phyloP scores from a whole-genome alignment of 2,888 invertebrate species.

The Euproctis similis region DNA sequence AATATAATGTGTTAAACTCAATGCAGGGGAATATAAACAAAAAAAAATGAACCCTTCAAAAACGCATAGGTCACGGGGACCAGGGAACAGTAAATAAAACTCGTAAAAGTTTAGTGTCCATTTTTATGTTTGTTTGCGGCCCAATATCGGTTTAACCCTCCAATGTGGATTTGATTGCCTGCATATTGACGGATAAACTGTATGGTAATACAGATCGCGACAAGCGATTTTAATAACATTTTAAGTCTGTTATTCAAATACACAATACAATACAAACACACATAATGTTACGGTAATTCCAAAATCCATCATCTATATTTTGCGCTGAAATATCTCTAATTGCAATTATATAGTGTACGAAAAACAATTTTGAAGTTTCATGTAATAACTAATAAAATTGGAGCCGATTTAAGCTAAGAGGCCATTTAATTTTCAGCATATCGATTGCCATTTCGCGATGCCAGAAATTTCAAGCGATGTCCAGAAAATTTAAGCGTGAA shows the following conservation, averaged over 20 bases:
- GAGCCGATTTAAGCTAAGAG: too few relatives aligned
- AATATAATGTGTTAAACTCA: too few relatives aligned
- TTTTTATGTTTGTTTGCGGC: slow-evolving; percentile 70
- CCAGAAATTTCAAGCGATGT: neutral
- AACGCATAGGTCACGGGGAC: slow-evolving; percentile 60
- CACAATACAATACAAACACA: neutral
- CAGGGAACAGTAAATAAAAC: slow-evolving; percentile 41
- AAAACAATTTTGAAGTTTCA: too few relatives aligned
- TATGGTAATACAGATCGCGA: slow-evolving; percentile 19
- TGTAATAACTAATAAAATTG: too few relatives aligned
- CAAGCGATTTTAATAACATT: neutral
- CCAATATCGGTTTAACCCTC: slow-evolving; percentile 59
- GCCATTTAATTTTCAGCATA: too few relatives aligned
- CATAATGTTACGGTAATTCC: neutral
- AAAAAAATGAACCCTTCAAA: slow-evolving; percentile 14
- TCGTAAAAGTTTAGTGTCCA: slow-evolving; percentile 66
- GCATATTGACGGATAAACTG: slow-evolving; percentile 31
- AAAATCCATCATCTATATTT: neutral
- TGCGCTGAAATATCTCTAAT: neutral
- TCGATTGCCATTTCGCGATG: too few relatives aligned
- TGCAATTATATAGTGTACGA: neutral
- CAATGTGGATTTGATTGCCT: slow-evolving; percentile 51
- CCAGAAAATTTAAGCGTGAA: neutral
- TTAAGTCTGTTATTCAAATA: neutral
- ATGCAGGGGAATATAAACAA: slow-evolving; percentile 4